These are phyloP conservation scores for Aramus guarauna DNA, from an alignment of 2,113 vertebrate species.

Conservation along the genomic window DNA sequence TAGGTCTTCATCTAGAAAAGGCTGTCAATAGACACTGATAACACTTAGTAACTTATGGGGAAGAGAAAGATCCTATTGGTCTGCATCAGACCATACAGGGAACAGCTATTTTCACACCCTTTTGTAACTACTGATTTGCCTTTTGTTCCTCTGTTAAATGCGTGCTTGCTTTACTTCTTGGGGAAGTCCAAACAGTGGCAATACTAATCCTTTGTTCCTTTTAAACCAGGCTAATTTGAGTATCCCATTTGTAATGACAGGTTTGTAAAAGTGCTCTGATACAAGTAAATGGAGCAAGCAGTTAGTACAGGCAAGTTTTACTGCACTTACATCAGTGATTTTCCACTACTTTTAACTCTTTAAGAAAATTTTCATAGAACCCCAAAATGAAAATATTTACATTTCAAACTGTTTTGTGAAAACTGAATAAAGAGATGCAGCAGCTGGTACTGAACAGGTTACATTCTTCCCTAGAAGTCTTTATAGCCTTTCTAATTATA, in stretches of 20 bases:
- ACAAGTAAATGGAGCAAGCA: neutral
- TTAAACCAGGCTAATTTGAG: neutral
- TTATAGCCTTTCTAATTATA: neutral
- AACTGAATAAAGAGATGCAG: neutral
- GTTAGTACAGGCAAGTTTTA: neutral
- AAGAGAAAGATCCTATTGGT: neutral
- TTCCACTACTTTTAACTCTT: neutral
- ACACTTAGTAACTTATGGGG: neutral
- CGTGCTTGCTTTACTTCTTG: neutral
- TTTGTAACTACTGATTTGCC: neutral
- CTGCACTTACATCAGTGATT: neutral
- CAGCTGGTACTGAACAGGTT: neutral
- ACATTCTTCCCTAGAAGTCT: neutral
- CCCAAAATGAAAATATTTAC: neutral
- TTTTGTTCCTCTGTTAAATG: neutral
- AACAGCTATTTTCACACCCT: conserved; percentile 38
- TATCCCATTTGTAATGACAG: neutral
- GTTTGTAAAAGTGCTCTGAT: neutral
- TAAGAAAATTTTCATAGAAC: neutral
- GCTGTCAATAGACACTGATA: neutral
- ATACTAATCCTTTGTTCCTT: neutral
- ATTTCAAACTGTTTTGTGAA: neutral
- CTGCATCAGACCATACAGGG: neutral
- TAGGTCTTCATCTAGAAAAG: neutral
- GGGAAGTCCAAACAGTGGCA: neutral